These are phyloP conservation scores for Mola mola DNA, from an alignment of 2,113 vertebrate genomes.

Conservation along the genomic window DNA sequence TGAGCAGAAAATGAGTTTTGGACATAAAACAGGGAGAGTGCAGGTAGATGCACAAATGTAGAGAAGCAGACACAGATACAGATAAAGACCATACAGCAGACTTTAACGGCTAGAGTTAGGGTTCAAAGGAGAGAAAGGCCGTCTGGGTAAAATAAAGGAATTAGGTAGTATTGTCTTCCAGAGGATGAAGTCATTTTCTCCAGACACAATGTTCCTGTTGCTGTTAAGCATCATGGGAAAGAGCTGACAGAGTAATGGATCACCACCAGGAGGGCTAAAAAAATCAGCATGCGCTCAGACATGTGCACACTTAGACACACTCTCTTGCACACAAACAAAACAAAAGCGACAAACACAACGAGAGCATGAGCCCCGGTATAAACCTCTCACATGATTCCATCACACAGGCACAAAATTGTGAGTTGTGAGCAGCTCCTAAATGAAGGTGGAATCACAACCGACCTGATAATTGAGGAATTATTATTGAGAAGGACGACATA, in stretches of 20 bases:
- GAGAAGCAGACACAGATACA: slow-evolving; percentile 1
- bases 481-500: too few species aligned
- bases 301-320: slow-evolving; percentile 11
- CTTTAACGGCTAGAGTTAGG: slow-evolving; percentile 16
- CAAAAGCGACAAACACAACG: slow-evolving; percentile 11
- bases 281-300: slow-evolving; percentile 24
- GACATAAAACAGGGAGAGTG: slow-evolving; percentile 26
- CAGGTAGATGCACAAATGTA: slow-evolving; percentile 18
- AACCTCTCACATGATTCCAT: not conserved
- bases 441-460: too few species aligned
- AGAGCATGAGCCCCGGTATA: not conserved
- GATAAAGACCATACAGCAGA: slow-evolving; percentile 36
- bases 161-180: slow-evolving; percentile 49
- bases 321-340: slow-evolving; percentile 8
- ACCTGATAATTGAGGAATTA: too few species aligned
- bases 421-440: not conserved
- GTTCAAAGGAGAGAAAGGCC: slow-evolving; percentile 32
- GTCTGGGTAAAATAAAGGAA: slow-evolving; percentile 49
- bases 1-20: slow-evolving; percentile 17
- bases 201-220: slow-evolving; percentile 59
- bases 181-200: slow-evolving; percentile 71
- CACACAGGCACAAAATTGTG: not conserved
- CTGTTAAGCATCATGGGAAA: slow-evolving; percentile 67
- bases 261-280: slow-evolving; percentile 46
- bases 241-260: slow-evolving; percentile 72